These are phyloP conservation scores for Allygus modestus DNA, from an alignment of 2,888 invertebrate genomes.

Conservation along the genomic window DNA sequence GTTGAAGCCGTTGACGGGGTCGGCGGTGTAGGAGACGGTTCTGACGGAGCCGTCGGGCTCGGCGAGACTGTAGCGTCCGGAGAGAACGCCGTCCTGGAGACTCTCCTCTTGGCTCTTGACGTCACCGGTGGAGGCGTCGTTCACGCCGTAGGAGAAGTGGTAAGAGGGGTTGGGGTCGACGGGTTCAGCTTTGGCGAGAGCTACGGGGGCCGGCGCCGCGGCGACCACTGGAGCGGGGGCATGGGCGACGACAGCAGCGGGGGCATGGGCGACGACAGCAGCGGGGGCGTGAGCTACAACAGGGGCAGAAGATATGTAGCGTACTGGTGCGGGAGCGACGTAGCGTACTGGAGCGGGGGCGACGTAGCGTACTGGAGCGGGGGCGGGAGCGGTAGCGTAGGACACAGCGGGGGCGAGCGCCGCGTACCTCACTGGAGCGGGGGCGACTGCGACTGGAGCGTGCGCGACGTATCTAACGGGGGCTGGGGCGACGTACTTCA, in stretches of 20 bases:
- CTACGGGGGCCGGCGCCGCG: constrained; percentile 71
- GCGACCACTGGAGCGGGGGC: constrained; percentile 71
- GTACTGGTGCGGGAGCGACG: constrained; percentile 43
- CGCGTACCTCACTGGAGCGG: constrained; percentile 19
- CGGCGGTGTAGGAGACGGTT: constrained; percentile 69
- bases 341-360: constrained; percentile 27
- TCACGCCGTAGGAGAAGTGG: constrained; percentile 70
- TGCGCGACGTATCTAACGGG: constrained; percentile 24
- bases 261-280: constrained; percentile 66
- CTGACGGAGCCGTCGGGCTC: constrained; percentile 62
- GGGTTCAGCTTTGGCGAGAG: constrained; percentile 67
- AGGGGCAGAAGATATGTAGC: constrained; percentile 38
- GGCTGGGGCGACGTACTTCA: constrained; percentile 24
- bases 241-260: constrained; percentile 73
- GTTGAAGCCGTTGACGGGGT: constrained; percentile 71
- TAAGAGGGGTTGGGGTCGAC: constrained; percentile 70
- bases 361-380: constrained; percentile 3
- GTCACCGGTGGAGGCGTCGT: constrained; percentile 70
- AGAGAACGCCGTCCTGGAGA: constrained; percentile 69
- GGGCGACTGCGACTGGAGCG: not conserved
- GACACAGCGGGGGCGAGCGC: constrained; percentile 58
- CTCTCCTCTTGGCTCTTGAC: constrained; percentile 69
- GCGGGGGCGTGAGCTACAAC: constrained; percentile 72
- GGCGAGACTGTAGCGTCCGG: constrained; percentile 69
- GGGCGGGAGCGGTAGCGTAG: constrained; percentile 53